These are phyloP conservation scores for Sylvilagus bachmani DNA, from an alignment of 2,113 vertebrate genomes.

Conservation along the genomic window DNA sequence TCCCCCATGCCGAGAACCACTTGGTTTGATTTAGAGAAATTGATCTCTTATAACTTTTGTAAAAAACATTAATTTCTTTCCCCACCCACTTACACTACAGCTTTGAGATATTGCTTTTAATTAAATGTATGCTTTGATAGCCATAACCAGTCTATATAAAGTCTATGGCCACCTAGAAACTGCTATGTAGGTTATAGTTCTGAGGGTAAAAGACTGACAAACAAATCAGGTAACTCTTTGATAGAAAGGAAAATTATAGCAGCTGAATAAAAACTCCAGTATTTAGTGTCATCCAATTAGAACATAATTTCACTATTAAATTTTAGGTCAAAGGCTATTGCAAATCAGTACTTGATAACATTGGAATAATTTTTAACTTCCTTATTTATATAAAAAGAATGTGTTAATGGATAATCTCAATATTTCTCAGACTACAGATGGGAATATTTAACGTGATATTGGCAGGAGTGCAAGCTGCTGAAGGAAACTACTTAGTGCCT, in stretches of 20 bases:
- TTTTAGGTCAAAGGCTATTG: background rate
- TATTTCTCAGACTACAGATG: conserved; percentile 11
- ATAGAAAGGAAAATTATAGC: conserved; percentile 33
- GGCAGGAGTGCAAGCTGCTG: background rate
- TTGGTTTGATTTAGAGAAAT: conserved; percentile 53
- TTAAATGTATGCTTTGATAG: conserved; percentile 53
- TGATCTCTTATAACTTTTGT: background rate
- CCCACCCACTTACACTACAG: background rate
- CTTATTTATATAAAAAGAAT: conserved; percentile 1
- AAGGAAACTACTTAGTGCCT: background rate
- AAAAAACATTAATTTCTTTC: conserved; percentile 58
- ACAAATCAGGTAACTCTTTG: conserved; percentile 51
- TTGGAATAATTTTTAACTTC: conserved; percentile 23
- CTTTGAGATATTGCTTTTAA: conserved; percentile 75
- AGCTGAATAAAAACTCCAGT: background rate
- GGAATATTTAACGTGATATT: background rate
- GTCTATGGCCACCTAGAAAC: background rate
- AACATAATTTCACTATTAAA: background rate
- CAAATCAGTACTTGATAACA: background rate
- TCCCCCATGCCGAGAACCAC: background rate
- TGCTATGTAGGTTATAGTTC: background rate
- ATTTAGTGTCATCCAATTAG: background rate
- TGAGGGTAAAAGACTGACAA: background rate
- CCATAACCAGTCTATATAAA: background rate
- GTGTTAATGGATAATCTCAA: background rate